Conservation (phyloP, 1,140 invertebrate species). For the Panagrolaimus sp. region DNA sequence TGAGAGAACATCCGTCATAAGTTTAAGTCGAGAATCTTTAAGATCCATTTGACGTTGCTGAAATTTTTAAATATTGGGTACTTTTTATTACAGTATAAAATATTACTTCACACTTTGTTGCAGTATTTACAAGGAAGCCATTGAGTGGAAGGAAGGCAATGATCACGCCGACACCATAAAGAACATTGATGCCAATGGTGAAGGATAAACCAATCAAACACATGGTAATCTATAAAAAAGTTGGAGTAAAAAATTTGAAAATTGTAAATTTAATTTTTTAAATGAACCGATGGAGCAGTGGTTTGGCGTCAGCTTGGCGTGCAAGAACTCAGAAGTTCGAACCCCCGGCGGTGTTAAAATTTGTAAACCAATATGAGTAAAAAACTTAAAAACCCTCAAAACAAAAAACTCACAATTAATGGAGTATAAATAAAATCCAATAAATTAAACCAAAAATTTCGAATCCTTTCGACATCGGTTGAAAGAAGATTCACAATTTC, state of each 20-base stretch:
- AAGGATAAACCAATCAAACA: slow-evolving; percentile 60
- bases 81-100: too few relatives aligned
- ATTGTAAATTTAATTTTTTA: too few relatives aligned
- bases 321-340: slow-evolving; percentile 55
- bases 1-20: slow-evolving; percentile 64
- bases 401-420: too few relatives aligned
- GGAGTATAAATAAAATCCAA: too few relatives aligned
- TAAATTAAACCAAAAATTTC: slow-evolving; percentile 13
- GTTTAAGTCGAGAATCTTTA: slow-evolving; percentile 64
- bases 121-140: slow-evolving; percentile 61
- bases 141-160: slow-evolving; percentile 71
- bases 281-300: too few relatives aligned
- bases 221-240: slow-evolving; percentile 49
- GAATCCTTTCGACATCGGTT: slow-evolving; percentile 61
- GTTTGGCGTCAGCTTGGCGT: too few relatives aligned
- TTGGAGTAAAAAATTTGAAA: too few relatives aligned
- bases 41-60: slow-evolving; percentile 54
- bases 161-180: slow-evolving; percentile 76
- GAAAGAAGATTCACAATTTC: slow-evolving; percentile 66
- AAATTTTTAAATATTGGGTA: too few relatives aligned
- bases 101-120: neutral
- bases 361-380: too few relatives aligned
- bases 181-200: slow-evolving; percentile 71
- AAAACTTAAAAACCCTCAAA: too few relatives aligned
- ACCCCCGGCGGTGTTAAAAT: slow-evolving; percentile 46